These are phyloP conservation scores for Telmatochromis brachygnathus DNA, from an alignment of 2,113 vertebrate genomes.

Conservation along the genomic window DNA sequence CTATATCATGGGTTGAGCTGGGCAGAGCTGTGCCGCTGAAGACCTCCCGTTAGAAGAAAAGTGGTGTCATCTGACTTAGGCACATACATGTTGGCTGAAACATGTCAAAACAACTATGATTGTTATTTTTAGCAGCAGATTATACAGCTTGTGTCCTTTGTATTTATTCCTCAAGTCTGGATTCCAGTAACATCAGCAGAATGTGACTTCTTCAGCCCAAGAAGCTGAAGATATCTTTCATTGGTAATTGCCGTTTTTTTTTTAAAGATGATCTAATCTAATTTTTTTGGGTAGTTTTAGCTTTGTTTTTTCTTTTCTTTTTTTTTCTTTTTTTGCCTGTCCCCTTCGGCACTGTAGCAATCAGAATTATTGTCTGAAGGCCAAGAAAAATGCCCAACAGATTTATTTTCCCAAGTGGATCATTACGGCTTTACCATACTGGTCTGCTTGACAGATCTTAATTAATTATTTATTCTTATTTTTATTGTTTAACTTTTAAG, in stretches of 20 bases:
- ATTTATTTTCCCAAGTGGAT: not conserved
- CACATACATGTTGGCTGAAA: not conserved
- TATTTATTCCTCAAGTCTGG: not conserved
- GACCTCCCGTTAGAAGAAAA: not conserved
- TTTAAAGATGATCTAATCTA: not conserved
- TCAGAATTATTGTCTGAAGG: not conserved
- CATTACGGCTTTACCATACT: not conserved
- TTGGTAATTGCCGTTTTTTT: not conserved
- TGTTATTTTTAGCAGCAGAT: not conserved
- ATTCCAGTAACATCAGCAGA: not conserved
- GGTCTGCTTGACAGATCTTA: not conserved
- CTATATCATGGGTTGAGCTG: slow-evolving; percentile 16
- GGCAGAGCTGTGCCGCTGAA: not conserved
- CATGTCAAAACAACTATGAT: not conserved
- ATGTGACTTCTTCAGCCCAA: not conserved
- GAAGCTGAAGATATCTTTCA: not conserved
- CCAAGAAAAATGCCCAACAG: not conserved
- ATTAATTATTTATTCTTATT: not conserved
- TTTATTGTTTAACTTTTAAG: not conserved
- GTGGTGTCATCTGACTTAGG: not conserved
- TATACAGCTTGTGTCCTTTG: not conserved
- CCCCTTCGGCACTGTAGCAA: not conserved
- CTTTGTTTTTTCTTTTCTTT: not conserved
- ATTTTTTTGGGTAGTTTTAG: not conserved
- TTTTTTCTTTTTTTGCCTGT: not conserved